Conservation (phyloP, 1,140 invertebrate species). For the Aphis gossypii region DNA sequence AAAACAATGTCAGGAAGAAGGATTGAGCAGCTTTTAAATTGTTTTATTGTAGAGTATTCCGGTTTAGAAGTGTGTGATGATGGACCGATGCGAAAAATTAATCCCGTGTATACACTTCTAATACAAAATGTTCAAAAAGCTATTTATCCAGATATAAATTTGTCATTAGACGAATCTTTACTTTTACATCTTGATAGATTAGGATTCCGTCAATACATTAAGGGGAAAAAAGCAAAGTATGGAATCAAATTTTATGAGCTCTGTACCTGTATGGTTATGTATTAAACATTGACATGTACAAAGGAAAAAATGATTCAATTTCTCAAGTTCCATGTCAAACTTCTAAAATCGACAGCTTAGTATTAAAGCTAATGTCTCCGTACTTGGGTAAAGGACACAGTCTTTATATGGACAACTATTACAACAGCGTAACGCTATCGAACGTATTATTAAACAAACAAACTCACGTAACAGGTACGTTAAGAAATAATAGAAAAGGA, state of each 20-base stretch:
- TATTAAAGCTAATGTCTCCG: conserved; percentile 11
- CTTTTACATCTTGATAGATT: no score
- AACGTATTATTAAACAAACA: background rate
- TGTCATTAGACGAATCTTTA: no score
- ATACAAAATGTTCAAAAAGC: no score
- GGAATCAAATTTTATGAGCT: conserved; percentile 45
- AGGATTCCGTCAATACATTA: no score
- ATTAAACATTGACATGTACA: conserved; percentile 44
- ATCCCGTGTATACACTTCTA: no score
- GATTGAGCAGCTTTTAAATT: no score
- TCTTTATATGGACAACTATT: conserved; percentile 35
- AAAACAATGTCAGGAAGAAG: no score
- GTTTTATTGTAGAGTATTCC: no score
- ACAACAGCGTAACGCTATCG: background rate
- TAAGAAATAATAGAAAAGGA: conserved; percentile 39
- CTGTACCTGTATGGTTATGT: conserved; percentile 54
- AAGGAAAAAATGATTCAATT: conserved; percentile 19
- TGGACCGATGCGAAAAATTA: no score
- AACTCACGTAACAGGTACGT: conserved; percentile 14
- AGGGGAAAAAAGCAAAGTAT: no score
- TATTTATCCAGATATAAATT: no score
- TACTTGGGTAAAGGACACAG: conserved; percentile 9
- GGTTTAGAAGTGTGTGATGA: no score
- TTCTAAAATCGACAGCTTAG: conserved; percentile 31
- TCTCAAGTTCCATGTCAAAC: conserved; percentile 2